phyloP scores from a whole-genome alignment of 2,888 invertebrate genomes.

The Scaptodrosophila latifasciaeformis region DNA sequence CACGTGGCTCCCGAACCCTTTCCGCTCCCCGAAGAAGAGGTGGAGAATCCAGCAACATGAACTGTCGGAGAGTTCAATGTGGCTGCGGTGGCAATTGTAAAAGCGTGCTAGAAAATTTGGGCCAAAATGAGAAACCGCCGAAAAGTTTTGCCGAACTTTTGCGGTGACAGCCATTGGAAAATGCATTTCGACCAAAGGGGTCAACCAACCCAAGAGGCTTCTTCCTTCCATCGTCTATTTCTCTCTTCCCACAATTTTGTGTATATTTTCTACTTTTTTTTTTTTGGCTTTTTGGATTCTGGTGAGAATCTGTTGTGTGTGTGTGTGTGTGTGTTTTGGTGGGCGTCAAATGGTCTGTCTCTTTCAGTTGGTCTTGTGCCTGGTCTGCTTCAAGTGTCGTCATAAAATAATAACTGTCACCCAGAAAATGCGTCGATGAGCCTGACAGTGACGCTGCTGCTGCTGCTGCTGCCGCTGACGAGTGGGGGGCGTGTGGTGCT shows the following conservation, averaged over 20 bases:
- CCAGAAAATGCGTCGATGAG: conserved; percentile 13
- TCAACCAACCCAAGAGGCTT: too few relatives aligned
- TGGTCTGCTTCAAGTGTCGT: conserved; percentile 23
- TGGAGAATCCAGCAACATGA: not conserved
- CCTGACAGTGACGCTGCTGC: conserved; percentile 3
- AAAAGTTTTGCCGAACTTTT: conserved; percentile 17
- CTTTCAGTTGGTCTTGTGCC: not conserved
- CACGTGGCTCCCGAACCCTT: too few relatives aligned
- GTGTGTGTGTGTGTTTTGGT: conserved; percentile 10
- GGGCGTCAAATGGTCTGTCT: too few relatives aligned
- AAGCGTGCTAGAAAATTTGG: conserved; percentile 11
- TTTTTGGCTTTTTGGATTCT: conserved; percentile 13
- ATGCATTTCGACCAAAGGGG: too few relatives aligned
- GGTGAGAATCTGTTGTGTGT: too few relatives aligned
- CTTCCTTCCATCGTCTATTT: too few relatives aligned
- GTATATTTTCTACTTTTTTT: too few relatives aligned
- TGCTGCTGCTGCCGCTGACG: not conserved
- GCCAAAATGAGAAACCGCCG: conserved; percentile 4
- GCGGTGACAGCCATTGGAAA: too few relatives aligned
- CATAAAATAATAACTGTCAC: conserved; percentile 46
- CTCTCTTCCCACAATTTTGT: too few relatives aligned
- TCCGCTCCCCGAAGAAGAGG: too few relatives aligned
- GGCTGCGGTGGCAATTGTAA: not conserved
- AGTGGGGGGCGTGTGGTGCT: not conserved
- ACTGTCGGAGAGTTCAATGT: too few relatives aligned